Percentiles rank a stretch among this genome's conserved stretches.
phyloP scores from a whole-genome alignment of 2,797 vertebrate species.

The Jordanella pulchra region DNA sequence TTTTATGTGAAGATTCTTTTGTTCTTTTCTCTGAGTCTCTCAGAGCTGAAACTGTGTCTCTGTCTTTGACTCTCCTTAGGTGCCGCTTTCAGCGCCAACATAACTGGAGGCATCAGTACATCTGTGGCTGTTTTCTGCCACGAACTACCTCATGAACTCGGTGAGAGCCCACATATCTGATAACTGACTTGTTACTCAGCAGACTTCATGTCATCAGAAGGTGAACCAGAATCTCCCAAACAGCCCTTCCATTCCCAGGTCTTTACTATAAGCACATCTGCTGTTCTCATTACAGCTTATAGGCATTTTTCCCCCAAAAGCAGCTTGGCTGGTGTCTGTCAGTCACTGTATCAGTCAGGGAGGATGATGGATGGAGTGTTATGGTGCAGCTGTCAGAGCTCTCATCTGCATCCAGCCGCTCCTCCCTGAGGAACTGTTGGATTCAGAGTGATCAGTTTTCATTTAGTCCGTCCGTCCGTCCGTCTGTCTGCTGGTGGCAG shows the following conservation, averaged over 20 bases:
- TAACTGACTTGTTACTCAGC: background rate
- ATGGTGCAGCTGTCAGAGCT: slow-evolving; percentile 28
- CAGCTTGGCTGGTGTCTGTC: slow-evolving; percentile 35
- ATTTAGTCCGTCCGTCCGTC: background rate
- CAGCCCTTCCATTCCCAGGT: slow-evolving; percentile 1
- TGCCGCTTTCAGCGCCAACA: slow-evolving; percentile 93
- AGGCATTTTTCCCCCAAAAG: background rate
- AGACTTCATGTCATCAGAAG: slow-evolving; percentile 4
- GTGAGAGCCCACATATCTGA: slow-evolving; percentile 72
- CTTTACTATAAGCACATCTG: slow-evolving; percentile 34
- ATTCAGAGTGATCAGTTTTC: slow-evolving; percentile 17
- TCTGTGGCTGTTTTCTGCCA: slow-evolving; percentile 99
- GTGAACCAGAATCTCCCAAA: background rate
- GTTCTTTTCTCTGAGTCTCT: background rate
- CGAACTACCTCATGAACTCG: slow-evolving; percentile 96
- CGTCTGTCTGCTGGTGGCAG: too few relatives aligned
- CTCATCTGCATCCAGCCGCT: slow-evolving; percentile 31
- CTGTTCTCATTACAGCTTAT: slow-evolving; percentile 18
- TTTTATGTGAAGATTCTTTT: too few relatives aligned
- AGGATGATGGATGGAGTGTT: slow-evolving; percentile 37
- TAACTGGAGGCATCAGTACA: slow-evolving; percentile 96
- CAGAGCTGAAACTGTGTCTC: background rate
- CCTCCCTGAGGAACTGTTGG: slow-evolving; percentile 32
- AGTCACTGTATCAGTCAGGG: slow-evolving; percentile 40
- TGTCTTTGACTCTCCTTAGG: slow-evolving; percentile 72